Conservation (phyloP, 2,797 vertebrate genomes). For the Epinephelus awoara region DNA sequence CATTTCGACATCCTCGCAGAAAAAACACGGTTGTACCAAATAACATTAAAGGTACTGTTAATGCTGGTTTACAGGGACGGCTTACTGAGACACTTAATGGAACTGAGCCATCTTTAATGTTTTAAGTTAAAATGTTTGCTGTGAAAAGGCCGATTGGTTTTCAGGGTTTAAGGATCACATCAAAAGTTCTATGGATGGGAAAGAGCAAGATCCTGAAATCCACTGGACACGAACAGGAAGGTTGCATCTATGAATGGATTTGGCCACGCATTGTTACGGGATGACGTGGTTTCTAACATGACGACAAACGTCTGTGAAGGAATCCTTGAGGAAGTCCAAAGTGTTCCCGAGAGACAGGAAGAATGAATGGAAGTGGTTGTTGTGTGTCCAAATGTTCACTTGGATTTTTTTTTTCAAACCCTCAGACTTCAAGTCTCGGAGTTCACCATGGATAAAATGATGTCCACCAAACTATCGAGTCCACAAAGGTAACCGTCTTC, state of each 20-base stretch:
- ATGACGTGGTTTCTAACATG: conserved; percentile 40
- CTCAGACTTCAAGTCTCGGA: conserved; percentile 67
- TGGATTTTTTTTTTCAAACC: not conserved
- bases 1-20: not conserved
- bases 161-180: conserved; percentile 3
- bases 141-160: conserved; percentile 5
- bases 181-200: not conserved
- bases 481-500: conserved; percentile 97
- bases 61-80: not conserved
- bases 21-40: conserved; percentile 18
- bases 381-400: conserved; percentile 52
- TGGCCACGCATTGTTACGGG: not conserved
- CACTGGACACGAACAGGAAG: conserved; percentile 7
- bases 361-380: conserved; percentile 49
- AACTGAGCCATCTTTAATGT: conserved; percentile 15
- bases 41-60: conserved; percentile 11
- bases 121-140: conserved; percentile 18
- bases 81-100: not conserved
- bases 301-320: conserved; percentile 20
- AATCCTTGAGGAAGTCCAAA: conserved; percentile 46
- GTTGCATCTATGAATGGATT: conserved; percentile 14
- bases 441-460: conserved; percentile 89
- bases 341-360: conserved; percentile 40
- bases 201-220: conserved; percentile 3
- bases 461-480: conserved; percentile 94